Evolutionary conservation across 2,113 vertebrate species (phyloP), one percentile per base, ranked within the genome.

Genomic region (Pelusios castaneus): DNA sequence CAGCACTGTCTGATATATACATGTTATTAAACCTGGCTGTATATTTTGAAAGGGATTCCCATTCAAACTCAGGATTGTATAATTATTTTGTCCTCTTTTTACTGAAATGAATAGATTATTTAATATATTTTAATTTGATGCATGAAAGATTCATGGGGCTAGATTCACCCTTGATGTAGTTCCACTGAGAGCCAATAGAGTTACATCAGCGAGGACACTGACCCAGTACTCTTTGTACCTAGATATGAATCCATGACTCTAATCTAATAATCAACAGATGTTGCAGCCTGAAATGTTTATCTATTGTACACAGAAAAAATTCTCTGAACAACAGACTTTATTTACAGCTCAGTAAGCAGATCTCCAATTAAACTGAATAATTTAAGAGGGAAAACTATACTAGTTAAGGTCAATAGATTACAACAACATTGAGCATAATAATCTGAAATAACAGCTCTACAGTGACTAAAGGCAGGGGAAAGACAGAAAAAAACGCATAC

Each of bases 261-360:
- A 29, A 76, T 73, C 45, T 79, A 54, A 89, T 67, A 22, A 89
- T 45, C 29, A 63, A 63, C 60, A 75, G 58, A 31, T 6, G 85
- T 38, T 79, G 41, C 86, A 51, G 90, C 9, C 56, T 87, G 80
- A 91, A 92, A 77, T 87, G 13, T 27, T 85, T 19, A 52, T 78
- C 79, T 43, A 29, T 86, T 94, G 84, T 73, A 80, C 45, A 73
- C 2, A 85, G 85, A 90, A 78, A 88, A 34, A 78, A 67, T 47
- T 38, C 12, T 91, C 51, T 89, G 31, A 38, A 79, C 38, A 38
- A 5, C 73, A 88, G 43, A 25, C 60, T 58, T 94, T 85, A 88
- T 81, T 93, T 85, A 93, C 82, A 91, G 47, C 60, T 93, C 90
- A 87, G 55, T 63, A 93, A 41, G n/a, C 63, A 92, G 52, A 67